Conservation (phyloP, 2,797 vertebrate genomes). For the Catostomus latipinnis region DNA sequence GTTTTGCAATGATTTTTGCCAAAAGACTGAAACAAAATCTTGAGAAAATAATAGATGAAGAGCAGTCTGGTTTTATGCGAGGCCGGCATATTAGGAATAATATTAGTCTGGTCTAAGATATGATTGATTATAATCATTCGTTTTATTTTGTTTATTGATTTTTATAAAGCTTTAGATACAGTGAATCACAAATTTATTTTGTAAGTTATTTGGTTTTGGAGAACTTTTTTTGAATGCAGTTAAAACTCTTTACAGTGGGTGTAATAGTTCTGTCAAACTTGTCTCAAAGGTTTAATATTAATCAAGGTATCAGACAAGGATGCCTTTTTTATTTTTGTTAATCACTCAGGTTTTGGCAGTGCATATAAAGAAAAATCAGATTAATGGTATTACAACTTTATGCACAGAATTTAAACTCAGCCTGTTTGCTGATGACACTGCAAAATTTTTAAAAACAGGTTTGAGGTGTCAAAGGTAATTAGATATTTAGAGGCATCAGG, state of each 20-base stretch:
- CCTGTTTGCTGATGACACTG: too few species aligned
- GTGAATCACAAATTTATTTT: conserved; percentile 12
- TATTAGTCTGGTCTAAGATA: conserved; percentile 16
- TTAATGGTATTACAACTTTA: background rate
- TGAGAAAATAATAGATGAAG: background rate
- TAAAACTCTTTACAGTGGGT: conserved; percentile 5
- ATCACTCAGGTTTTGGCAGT: conserved; percentile 16
- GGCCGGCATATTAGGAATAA: conserved; percentile 21
- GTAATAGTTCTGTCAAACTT: conserved; percentile 8
- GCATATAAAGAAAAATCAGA: too few species aligned
- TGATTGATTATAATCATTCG: conserved; percentile 14
- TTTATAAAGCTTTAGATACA: conserved; percentile 1
- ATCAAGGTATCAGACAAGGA: conserved; percentile 14
- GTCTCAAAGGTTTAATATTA: conserved; percentile 11
- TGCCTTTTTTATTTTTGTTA: conserved; percentile 21
- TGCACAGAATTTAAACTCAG: too few species aligned
- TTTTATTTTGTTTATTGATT: conserved; percentile 22
- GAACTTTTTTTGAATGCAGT: conserved; percentile 16
- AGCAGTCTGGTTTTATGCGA: conserved; percentile 12
- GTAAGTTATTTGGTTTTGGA: conserved; percentile 26
- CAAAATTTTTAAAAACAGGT: background rate
- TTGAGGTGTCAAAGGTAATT: background rate
- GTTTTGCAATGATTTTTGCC: too few species aligned
- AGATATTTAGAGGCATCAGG: background rate
- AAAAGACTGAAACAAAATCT: background rate